These are phyloP conservation scores for Diplolepis rosae DNA, from an alignment of 2,888 invertebrate species.

Conservation along the genomic window DNA sequence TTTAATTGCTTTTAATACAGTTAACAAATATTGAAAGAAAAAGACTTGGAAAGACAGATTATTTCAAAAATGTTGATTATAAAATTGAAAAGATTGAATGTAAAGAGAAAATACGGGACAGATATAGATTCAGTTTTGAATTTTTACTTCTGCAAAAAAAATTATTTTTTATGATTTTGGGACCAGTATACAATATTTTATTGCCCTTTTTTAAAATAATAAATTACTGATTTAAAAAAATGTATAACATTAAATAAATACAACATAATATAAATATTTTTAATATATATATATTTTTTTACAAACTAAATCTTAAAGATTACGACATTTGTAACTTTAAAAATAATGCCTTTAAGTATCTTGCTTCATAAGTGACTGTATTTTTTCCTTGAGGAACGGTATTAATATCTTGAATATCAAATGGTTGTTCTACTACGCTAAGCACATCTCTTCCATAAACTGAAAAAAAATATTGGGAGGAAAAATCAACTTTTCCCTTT, in stretches of 20 bases:
- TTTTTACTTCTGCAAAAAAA: too few species aligned
- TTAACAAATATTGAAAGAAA: too few species aligned
- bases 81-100: too few species aligned
- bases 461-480: constrained; percentile 73
- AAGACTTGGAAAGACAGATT: too few species aligned
- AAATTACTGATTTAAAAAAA: neutral
- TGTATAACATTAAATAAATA: constrained; percentile 15
- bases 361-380: constrained; percentile 93
- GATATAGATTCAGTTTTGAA: too few species aligned
- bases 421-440: constrained; percentile 87
- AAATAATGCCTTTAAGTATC: constrained; percentile 87
- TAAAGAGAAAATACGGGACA: too few species aligned
- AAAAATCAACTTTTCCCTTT: neutral
- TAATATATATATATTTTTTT: neutral
- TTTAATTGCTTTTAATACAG: too few species aligned
- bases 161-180: too few species aligned
- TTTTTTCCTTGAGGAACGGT: constrained; percentile 84
- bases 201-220: too few species aligned
- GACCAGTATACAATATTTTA: too few species aligned
- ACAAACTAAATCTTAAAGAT: constrained; percentile 16
- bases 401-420: constrained; percentile 82
- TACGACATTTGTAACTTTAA: constrained; percentile 78
- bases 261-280: too few species aligned
- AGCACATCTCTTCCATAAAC: constrained; percentile 89
- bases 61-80: too few species aligned